phyloP scores from a whole-genome alignment of 2,113 vertebrate genomes.

The Tiliqua scincoides region DNA sequence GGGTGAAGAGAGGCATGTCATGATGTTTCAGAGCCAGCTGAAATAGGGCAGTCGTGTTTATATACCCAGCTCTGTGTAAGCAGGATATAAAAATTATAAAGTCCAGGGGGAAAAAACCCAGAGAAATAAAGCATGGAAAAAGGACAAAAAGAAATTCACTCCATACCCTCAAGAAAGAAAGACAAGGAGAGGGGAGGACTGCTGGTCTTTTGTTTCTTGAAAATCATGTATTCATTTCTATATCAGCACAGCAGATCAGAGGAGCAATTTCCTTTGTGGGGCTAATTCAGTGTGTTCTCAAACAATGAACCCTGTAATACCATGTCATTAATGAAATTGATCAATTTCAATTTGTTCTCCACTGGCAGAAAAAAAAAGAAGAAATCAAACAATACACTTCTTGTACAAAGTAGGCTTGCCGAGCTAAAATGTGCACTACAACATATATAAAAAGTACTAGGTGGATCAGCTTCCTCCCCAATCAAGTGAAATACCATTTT shows the following conservation, averaged over 20 bases:
- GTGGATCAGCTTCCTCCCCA: not conserved
- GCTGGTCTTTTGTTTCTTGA: slow-evolving; percentile 13
- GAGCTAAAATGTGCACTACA: not conserved
- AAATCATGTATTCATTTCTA: not conserved
- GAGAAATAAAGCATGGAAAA: not conserved
- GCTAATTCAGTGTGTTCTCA: slow-evolving; percentile 41
- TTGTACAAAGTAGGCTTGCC: not conserved
- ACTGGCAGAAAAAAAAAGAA: not conserved
- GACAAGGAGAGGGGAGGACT: not conserved
- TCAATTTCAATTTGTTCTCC: slow-evolving; percentile 46
- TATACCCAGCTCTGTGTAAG: not conserved
- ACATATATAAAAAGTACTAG: not conserved
- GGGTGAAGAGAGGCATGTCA: not conserved
- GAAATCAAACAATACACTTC: not conserved
- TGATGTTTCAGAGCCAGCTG: not conserved
- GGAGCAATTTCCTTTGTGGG: slow-evolving; percentile 37
- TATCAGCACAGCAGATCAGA: slow-evolving; percentile 15
- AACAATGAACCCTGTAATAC: slow-evolving; percentile 25
- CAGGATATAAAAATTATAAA: not conserved
- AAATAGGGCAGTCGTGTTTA: not conserved
- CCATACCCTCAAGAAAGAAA: not conserved
- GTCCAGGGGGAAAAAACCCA: not conserved
- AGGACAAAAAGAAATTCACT: not conserved
- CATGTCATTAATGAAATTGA: slow-evolving; percentile 30
- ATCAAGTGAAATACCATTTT: not conserved